Base-by-base conservation (phyloP, 2,113 vertebrate species). In the Donacobius atricapilla region DNA sequence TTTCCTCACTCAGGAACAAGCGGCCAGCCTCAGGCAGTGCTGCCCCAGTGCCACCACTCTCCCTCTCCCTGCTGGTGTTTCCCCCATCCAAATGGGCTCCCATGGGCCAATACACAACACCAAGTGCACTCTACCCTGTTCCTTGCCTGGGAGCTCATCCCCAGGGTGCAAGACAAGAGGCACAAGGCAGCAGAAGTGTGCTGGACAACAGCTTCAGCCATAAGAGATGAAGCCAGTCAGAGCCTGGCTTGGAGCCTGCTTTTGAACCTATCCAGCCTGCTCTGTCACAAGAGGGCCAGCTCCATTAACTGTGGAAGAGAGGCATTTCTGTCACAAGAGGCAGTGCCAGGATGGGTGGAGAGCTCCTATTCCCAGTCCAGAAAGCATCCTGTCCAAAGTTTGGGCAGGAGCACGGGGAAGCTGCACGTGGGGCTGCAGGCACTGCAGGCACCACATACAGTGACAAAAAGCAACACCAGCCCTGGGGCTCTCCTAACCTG, bases 391-490 rank as follows among this genome's bases (percentile, higher is more conserved):
- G 15, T 69, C 37, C n/a, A 48, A 64, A 73, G 18, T 21, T 14
- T 15, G 27, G 54, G 40, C 27, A 76, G 35, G 35, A 72, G 48
- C 54, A 25, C 20, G 39, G 35, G 33, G 23, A 70, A 37, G 61
- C 23, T 45, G 44, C 8, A 0, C 0, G 3, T 1, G 13, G 20
- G 28, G n/a, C 37, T 30, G 24, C 15, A n/a, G 25, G 28, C 45
- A 70, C 25, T 0, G 5, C 63, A 57, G 24, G 33, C 22, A 69
- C 7, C 9, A 2, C 1, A 1, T 11, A 78, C 2, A 17, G 35
- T 30, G 19, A 58, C 28, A 72, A 51, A 66, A 69, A 65, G 39
- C 2, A 5, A 24, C 56, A 37, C 9, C 39, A 65, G 53, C 33
- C 25, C 44, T 23, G 14, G 35, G 21, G 10, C 35, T 70, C 57